These are phyloP conservation scores for Geophilus truncorum DNA, from an alignment of 2,888 invertebrate species.

Conservation along the genomic window DNA sequence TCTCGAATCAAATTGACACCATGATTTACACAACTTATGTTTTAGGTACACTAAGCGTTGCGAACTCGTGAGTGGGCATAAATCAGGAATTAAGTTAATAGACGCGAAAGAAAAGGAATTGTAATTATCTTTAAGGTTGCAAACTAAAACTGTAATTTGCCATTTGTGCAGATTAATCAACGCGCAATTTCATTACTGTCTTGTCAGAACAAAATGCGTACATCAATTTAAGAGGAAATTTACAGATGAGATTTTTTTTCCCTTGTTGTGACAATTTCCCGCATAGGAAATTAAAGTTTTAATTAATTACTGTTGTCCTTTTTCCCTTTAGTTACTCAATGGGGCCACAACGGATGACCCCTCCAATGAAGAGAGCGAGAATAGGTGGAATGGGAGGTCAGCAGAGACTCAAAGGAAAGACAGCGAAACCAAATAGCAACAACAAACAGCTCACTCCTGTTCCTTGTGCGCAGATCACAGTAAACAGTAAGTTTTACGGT, in stretches of 20 bases:
- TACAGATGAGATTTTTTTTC: background rate
- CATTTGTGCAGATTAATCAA: background rate
- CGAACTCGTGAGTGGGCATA: background rate
- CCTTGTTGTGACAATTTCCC: background rate
- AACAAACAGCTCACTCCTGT: constrained; percentile 47
- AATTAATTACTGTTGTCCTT: background rate
- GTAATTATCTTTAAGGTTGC: background rate
- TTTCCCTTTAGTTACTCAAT: constrained; percentile 33
- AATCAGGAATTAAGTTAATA: background rate
- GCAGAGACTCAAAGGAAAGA: constrained; percentile 43
- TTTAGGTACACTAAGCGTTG: background rate
- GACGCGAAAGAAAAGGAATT: background rate
- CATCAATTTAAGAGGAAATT: background rate
- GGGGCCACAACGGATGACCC: constrained; percentile 53
- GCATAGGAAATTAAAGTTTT: background rate
- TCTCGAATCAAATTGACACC: background rate
- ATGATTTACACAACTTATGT: background rate
- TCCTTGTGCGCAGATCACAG: constrained; percentile 59
- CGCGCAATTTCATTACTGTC: background rate
- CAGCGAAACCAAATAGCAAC: constrained; percentile 41
- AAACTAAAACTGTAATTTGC: background rate
- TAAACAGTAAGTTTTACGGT: constrained; percentile 57
- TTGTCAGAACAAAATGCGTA: background rate
- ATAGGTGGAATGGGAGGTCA: constrained; percentile 43
- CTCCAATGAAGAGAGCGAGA: constrained; percentile 59